Evolutionary conservation across 2,113 vertebrate genomes (phyloP), one percentile per base, ranked within the genome.

Genomic region (Echinops telfairi): DNA sequence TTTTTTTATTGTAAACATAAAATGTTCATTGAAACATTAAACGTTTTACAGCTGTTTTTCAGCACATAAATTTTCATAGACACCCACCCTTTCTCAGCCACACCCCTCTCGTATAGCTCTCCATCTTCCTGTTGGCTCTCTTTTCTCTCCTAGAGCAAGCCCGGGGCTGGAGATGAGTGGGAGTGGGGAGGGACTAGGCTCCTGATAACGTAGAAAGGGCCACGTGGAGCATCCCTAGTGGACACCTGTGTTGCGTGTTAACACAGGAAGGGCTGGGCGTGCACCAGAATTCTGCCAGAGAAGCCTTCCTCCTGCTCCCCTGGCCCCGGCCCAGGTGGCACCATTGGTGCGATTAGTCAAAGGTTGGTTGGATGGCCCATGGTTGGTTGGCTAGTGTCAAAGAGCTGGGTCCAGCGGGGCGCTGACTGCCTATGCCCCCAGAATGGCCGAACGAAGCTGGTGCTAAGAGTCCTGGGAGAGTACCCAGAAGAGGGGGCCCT

Each of bases 1-100:
- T 98, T 98, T 98, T 96, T 98, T 98, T 98, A 98, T 97, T 97
- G 96, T 98, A 98, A 98, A 98, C 96, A 97, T 98, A 98, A 98
- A 98, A 97, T 81, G 93, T 98, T 98, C 98, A 98, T 98, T 98
- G 97, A 98, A 98, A 98, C 98, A 97, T 98, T 98, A 98, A 98
- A 98, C 86, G 85, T 98, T 98, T 98, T 98, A 98, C 97, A 98
- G 95, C 97, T 97, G 97, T 95, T 98, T 97, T 98, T 98, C 97
- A 98, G 97, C 97, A 96, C 97, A 96, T 98, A 98, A 97, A 98
- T 98, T 98, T 98, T 98, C 98, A 97, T 96, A 95, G 97, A 97
- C 89, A 92, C 92, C 95, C 79, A 86, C 85, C 90, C 87, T 85
- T 76, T 90, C 22, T 20, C 36, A 79, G 31, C 73, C 88, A 96